Conservation (phyloP, 2,113 vertebrate genomes). For the sheep (Ovis aries) region DNA sequence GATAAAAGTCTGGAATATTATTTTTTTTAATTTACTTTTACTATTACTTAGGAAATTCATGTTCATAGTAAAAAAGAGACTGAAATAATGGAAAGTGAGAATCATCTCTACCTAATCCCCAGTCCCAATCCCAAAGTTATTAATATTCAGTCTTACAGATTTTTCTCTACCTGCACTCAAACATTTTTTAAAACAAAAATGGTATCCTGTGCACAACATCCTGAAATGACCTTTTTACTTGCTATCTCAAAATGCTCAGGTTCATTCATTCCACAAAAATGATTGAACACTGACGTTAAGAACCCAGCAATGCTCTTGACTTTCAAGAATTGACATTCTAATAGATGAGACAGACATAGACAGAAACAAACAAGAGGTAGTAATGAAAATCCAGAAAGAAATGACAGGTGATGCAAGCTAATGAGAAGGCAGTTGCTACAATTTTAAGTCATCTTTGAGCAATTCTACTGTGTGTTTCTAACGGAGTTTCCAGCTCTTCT, state of each 20-base stretch:
- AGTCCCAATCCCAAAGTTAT: neutral
- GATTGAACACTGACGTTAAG: neutral
- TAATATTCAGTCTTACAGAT: neutral
- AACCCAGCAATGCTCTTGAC: neutral
- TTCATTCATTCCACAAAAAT: neutral
- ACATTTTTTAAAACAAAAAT: neutral
- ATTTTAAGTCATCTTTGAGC: neutral
- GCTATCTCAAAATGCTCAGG: neutral
- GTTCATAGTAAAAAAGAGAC: neutral
- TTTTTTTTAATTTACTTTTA: neutral
- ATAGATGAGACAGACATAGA: neutral
- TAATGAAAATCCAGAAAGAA: neutral
- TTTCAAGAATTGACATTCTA: neutral
- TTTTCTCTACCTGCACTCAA: neutral
- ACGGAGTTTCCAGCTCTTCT: neutral
- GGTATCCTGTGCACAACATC: neutral
- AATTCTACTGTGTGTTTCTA: neutral
- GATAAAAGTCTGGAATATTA: neutral
- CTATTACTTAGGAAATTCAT: neutral
- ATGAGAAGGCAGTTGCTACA: neutral
- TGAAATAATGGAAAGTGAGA: neutral
- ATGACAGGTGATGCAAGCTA: neutral
- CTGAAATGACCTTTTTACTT: neutral
- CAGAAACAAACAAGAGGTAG: neutral
- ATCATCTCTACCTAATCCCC: neutral